Conservation (phyloP, 2,797 vertebrate species). For the Parauchenoglanis ngamensis region DNA sequence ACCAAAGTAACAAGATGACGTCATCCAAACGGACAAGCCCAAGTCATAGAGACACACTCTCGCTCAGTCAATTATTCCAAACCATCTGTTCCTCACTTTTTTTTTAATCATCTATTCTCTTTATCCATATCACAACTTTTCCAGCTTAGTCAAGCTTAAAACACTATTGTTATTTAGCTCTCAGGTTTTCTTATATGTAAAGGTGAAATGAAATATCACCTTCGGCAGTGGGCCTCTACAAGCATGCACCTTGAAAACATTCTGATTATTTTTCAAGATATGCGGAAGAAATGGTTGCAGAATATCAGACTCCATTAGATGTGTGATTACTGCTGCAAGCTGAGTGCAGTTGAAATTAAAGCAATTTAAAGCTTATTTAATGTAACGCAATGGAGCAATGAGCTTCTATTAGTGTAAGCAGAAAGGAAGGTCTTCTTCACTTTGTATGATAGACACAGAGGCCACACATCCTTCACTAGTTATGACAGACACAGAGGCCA, state of each 20-base stretch:
- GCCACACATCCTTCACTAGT: not conserved
- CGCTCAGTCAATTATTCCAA: not conserved
- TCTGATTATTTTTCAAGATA: not conserved
- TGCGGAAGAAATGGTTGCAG: not conserved
- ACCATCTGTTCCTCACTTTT: not conserved
- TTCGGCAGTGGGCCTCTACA: not conserved
- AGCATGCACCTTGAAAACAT: not conserved
- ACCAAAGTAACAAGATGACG: not conserved
- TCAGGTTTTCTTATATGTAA: not conserved
- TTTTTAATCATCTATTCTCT: not conserved
- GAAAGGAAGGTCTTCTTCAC: not conserved
- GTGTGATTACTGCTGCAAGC: not conserved
- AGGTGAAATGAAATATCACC: not conserved
- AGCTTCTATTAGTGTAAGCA: not conserved
- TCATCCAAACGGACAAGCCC: not conserved
- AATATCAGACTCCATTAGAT: not conserved
- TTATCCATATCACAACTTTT: not conserved
- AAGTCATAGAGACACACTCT: not conserved
- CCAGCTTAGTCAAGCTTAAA: not conserved
- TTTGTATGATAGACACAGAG: not conserved
- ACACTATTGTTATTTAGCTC: not conserved
- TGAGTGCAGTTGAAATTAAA: not conserved
- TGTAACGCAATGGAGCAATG: not conserved
- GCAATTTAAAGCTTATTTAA: not conserved
- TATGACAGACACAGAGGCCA: not conserved